Conservation (phyloP, 2,113 vertebrate genomes). For the Seriola aureovittata region DNA sequence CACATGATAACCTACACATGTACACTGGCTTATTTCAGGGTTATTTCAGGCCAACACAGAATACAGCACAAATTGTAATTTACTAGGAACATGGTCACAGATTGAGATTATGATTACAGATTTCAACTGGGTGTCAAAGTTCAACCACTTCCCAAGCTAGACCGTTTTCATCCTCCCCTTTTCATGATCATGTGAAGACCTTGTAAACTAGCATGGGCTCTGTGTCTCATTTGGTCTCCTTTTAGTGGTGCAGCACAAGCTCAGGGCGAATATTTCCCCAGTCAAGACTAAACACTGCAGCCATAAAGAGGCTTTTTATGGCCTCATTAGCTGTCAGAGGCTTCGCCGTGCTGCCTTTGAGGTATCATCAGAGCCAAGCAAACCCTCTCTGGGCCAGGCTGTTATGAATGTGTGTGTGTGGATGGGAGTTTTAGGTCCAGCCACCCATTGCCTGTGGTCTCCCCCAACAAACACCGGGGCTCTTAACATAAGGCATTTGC, state of each 20-base stretch:
- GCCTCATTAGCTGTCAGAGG: conserved; percentile 83
- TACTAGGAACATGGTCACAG: conserved; percentile 23
- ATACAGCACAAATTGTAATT: conserved; percentile 39
- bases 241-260: conserved; percentile 71
- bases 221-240: conserved; percentile 66
- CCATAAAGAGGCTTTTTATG: conserved; percentile 80
- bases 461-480: conserved; percentile 60
- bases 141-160: conserved; percentile 34
- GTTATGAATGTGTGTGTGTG: conserved; percentile 50
- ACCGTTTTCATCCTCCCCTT: conserved; percentile 48
- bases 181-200: conserved; percentile 57
- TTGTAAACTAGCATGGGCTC: conserved; percentile 65
- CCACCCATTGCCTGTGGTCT: conserved; percentile 72
- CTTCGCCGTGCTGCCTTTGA: conserved; percentile 74
- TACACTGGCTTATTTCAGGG: not conserved
- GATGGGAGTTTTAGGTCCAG: conserved; percentile 55
- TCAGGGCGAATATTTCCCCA: conserved; percentile 76
- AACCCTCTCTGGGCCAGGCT: conserved; percentile 61
- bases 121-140: conserved; percentile 12
- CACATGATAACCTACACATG: conserved; percentile 24
- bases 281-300: conserved; percentile 79
- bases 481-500: conserved; percentile 73
- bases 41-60: conserved; percentile 34
- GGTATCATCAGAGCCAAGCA: conserved; percentile 76
- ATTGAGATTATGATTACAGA: conserved; percentile 27